A percentile compares a stretch with the other conserved stretches of the same genome.
Evolutionary conservation across 2,797 vertebrate species (phyloP).

Genomic region (Pygocentrus nattereri): DNA sequence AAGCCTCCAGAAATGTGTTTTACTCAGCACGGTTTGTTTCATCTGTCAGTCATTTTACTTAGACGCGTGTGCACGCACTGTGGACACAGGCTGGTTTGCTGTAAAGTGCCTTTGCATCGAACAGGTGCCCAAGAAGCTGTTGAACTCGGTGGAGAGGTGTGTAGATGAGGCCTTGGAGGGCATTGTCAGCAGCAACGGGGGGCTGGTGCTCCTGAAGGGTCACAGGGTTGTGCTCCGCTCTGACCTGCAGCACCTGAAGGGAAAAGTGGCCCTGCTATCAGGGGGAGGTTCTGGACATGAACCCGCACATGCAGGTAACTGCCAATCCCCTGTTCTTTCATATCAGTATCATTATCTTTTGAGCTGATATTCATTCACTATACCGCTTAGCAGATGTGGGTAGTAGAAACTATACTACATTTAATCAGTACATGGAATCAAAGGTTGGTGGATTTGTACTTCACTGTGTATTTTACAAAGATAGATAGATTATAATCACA

Average conservation of each 20-base stretch:
- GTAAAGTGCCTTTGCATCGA: background rate
- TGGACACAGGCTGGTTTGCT: background rate
- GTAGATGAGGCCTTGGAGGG: conserved; percentile 89
- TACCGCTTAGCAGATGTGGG: too few relatives aligned
- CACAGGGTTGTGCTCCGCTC: conserved; percentile 87
- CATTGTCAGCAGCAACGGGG: conserved; percentile 75
- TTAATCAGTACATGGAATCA: too few relatives aligned
- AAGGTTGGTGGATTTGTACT: too few relatives aligned
- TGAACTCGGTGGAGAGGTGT: conserved; percentile 82
- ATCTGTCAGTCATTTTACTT: too few relatives aligned
- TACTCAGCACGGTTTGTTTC: too few relatives aligned
- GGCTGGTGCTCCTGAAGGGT: conserved; percentile 82
- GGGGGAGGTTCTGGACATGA: conserved; percentile 95
- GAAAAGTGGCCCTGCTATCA: conserved; percentile 87
- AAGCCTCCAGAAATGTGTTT: too few relatives aligned
- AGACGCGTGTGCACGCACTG: too few relatives aligned
- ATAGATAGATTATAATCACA: too few relatives aligned
- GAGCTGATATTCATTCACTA: background rate
- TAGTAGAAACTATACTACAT: too few relatives aligned
- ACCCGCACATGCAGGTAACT: conserved; percentile 90
- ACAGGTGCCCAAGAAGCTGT: conserved; percentile 84
- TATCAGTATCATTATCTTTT: background rate
- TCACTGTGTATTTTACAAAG: too few relatives aligned
- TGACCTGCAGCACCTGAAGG: conserved; percentile 80
- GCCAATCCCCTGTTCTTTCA: background rate